Conservation (phyloP, 2,113 vertebrate genomes). For the Petaurus breviceps region DNA sequence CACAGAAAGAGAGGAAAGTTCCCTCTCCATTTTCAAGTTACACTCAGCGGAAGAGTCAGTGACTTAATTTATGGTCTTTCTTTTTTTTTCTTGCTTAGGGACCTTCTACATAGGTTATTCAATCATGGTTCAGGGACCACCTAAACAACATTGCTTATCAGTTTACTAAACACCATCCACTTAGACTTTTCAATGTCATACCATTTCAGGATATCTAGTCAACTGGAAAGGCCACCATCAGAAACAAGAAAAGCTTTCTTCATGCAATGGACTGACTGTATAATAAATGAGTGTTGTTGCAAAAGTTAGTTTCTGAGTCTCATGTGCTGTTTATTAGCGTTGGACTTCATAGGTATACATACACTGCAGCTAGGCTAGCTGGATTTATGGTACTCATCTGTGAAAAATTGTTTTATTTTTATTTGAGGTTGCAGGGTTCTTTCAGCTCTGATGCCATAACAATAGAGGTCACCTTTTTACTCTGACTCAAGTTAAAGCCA, state of each 20-base stretch:
- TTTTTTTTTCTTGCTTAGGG: background rate
- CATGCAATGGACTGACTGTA: background rate
- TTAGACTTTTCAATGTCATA: background rate
- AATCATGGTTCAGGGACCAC: background rate
- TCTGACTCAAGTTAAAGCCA: background rate
- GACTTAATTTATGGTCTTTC: background rate
- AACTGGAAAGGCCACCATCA: background rate
- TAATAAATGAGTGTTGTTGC: rapidly evolving
- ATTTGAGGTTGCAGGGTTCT: background rate
- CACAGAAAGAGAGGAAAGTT: background rate
- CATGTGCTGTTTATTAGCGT: background rate
- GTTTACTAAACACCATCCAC: rapidly evolving
- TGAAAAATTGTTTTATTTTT: background rate
- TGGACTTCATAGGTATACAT: background rate
- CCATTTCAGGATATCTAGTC: background rate
- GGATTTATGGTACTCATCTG: background rate
- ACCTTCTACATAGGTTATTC: background rate
- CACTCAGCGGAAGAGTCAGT: background rate
- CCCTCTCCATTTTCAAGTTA: background rate
- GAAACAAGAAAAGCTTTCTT: background rate
- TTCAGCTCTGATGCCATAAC: background rate
- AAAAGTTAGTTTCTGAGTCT: background rate
- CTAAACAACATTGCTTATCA: background rate
- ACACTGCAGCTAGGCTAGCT: background rate
- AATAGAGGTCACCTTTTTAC: background rate